These are phyloP conservation scores for Melanostoma scalare DNA, from an alignment of 2,888 invertebrate species.

Conservation along the genomic window DNA sequence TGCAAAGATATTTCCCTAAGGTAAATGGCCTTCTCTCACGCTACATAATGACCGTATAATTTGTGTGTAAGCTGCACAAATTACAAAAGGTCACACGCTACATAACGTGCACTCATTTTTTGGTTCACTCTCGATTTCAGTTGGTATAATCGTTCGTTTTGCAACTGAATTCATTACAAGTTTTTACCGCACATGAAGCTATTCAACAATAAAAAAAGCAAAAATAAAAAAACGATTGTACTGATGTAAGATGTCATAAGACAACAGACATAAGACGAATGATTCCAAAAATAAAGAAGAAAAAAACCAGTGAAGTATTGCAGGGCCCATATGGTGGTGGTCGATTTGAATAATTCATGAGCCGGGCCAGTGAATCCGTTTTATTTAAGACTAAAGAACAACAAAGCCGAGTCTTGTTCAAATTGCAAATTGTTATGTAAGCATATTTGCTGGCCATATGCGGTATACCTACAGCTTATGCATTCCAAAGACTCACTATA, in stretches of 20 bases:
- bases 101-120: slow-evolving; percentile 32
- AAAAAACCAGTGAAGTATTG: slow-evolving; percentile 31
- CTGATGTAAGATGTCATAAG: slow-evolving; percentile 18
- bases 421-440: slow-evolving; percentile 55
- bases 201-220: slow-evolving; percentile 16
- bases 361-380: slow-evolving; percentile 38
- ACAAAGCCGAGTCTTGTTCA: slow-evolving; percentile 29
- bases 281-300: slow-evolving; percentile 34
- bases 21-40: slow-evolving; percentile 28
- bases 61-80: slow-evolving; percentile 31
- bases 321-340: slow-evolving; percentile 14
- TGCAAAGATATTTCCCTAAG: background rate
- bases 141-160: slow-evolving; percentile 43
- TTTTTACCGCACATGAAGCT: slow-evolving; percentile 33
- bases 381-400: slow-evolving; percentile 19
- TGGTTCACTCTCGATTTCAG: slow-evolving; percentile 54
- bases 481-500: slow-evolving; percentile 19
- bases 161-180: slow-evolving; percentile 44
- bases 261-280: slow-evolving; percentile 25
- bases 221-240: slow-evolving; percentile 8
- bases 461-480: slow-evolving; percentile 28
- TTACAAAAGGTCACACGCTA: slow-evolving; percentile 51
- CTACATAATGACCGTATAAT: slow-evolving; percentile 30
- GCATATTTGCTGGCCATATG: slow-evolving; percentile 28
- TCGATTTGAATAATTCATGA: slow-evolving; percentile 65